Evolutionary conservation across 2,888 invertebrate species (phyloP).

Genomic region (Conops quadrifasciatus): DNA sequence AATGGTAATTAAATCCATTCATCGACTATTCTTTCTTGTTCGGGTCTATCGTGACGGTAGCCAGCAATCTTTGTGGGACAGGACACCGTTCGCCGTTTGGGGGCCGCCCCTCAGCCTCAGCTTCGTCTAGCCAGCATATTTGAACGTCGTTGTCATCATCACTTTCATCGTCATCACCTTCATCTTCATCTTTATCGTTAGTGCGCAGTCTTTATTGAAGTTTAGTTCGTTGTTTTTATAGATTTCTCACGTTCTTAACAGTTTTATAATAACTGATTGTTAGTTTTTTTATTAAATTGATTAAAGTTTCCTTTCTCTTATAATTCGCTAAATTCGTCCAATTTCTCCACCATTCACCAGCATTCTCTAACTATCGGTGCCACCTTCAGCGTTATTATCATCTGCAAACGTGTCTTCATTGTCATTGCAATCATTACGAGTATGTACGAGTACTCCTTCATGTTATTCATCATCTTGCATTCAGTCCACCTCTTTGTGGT

Average conservation of each 20-base stretch:
- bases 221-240: background rate
- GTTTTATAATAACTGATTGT: background rate
- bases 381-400: background rate
- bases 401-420: background rate
- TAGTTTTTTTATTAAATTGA: too few relatives aligned
- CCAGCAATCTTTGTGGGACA: constrained; percentile 9
- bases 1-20: constrained; percentile 37
- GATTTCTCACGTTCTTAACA: background rate
- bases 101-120: constrained; percentile 6
- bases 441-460: constrained; percentile 16
- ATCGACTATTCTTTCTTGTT: constrained; percentile 29
- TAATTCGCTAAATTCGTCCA: too few relatives aligned
- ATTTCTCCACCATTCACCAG: background rate
- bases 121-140: constrained; percentile 45
- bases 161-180: background rate
- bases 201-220: background rate
- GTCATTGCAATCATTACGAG: background rate
- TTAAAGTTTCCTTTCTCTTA: too few relatives aligned
- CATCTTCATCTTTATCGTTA: background rate
- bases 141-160: constrained; percentile 4
- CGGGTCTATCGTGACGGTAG: constrained; percentile 24
- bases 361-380: background rate
- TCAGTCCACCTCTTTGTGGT: constrained; percentile 44
- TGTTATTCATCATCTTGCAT: constrained; percentile 24
- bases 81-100: constrained; percentile 16